These are phyloP conservation scores for Stenolophus ochropezus DNA, from an alignment of 2,888 invertebrate genomes.

Conservation along the genomic window DNA sequence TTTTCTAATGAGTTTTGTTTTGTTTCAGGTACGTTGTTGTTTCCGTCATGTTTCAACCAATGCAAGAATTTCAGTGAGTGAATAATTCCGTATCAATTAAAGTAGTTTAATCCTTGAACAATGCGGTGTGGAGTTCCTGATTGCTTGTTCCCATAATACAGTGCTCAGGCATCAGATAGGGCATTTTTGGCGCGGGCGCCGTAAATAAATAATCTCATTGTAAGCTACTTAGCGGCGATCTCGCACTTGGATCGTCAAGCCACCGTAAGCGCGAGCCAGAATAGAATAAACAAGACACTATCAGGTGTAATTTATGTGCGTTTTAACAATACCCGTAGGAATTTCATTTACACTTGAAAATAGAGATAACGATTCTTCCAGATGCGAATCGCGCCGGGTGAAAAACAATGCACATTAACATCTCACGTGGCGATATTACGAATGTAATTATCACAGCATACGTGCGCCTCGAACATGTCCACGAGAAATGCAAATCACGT, in stretches of 20 bases:
- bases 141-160: not conserved
- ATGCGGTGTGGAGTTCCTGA: not conserved
- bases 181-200: not conserved
- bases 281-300: slow-evolving; percentile 56
- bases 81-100: not conserved
- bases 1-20: too few relatives aligned
- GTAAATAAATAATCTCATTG: slow-evolving; percentile 32
- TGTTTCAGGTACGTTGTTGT: not conserved
- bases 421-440: slow-evolving; percentile 52
- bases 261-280: slow-evolving; percentile 19
- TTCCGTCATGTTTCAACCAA: not conserved
- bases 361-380: slow-evolving; percentile 54
- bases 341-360: slow-evolving; percentile 56
- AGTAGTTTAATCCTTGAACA: not conserved
- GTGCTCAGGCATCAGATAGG: not conserved
- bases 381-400: slow-evolving; percentile 47
- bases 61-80: not conserved
- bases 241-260: slow-evolving; percentile 3
- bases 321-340: slow-evolving; percentile 57
- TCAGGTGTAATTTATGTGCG: slow-evolving; percentile 53
- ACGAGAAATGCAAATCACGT: slow-evolving; percentile 52
- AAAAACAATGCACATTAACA: slow-evolving; percentile 56
- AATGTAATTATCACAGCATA: slow-evolving; percentile 57
- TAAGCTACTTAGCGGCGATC: slow-evolving; percentile 2
- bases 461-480: slow-evolving; percentile 22